phyloP scores from a whole-genome alignment of 2,888 invertebrate species.

The Mimachlamys varia region DNA sequence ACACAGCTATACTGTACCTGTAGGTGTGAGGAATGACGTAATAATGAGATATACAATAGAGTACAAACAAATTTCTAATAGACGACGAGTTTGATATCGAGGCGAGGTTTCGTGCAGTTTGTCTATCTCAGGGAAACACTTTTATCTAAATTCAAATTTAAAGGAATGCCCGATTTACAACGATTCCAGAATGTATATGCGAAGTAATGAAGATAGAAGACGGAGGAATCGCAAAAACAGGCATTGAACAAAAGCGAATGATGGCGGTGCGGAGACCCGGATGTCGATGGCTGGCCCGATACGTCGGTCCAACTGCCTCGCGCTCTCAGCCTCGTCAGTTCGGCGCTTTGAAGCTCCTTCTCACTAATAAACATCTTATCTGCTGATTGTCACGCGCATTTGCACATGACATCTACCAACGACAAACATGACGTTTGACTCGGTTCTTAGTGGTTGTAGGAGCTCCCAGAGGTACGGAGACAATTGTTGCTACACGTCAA shows the following conservation, averaged over 20 bases:
- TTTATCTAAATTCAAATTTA: not conserved
- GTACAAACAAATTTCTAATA: not conserved
- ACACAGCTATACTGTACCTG: too few species aligned
- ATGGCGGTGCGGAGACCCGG: not conserved
- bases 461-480: not conserved
- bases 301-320: slow-evolving; percentile 1
- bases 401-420: slow-evolving; percentile 29
- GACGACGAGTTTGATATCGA: not conserved
- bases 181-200: not conserved
- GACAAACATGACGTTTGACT: slow-evolving; percentile 18
- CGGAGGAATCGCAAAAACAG: not conserved
- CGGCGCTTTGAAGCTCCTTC: slow-evolving; percentile 11
- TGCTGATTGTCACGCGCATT: slow-evolving; percentile 24
- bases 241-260: not conserved
- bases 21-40: too few species aligned
- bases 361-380: slow-evolving; percentile 29
- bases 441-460: not conserved
- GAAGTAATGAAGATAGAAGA: slow-evolving; percentile 1
- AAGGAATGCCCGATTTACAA: not conserved
- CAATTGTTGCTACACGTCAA: not conserved
- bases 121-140: not conserved
- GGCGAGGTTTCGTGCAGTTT: not conserved
- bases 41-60: not conserved
- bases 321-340: not conserved
- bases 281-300: slow-evolving; percentile 25